These are phyloP conservation scores for Petrosia ficiformis DNA, from an alignment of 37 sponge, comb jelly and placozoan species.

Conservation along the genomic window DNA sequence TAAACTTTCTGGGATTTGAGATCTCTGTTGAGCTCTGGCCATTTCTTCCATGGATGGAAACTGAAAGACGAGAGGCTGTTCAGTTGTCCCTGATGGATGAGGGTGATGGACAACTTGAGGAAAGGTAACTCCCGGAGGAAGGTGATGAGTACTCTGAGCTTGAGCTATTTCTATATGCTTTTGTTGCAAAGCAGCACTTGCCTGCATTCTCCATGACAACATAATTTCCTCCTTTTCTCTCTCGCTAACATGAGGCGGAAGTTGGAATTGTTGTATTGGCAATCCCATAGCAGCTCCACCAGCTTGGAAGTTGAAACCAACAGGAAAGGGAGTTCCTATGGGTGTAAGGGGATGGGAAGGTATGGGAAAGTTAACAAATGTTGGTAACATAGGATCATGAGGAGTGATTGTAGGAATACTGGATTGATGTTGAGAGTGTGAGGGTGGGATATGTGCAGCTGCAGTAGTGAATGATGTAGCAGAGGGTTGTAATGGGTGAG, in stretches of 20 bases:
- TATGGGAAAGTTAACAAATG: too few relatives aligned
- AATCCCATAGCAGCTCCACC: too few relatives aligned
- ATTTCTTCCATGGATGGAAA: conserved; percentile 36
- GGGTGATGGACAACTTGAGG: not conserved
- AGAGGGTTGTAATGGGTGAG: too few relatives aligned
- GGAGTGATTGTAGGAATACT: too few relatives aligned
- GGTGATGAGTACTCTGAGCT: not conserved
- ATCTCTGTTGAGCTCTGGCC: not conserved
- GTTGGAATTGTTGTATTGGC: not conserved
- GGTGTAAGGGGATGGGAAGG: too few relatives aligned
- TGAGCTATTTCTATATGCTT: not conserved
- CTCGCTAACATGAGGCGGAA: not conserved
- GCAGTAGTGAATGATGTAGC: too few relatives aligned
- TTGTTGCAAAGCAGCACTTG: not conserved
- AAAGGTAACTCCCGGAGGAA: not conserved
- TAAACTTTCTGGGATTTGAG: not conserved
- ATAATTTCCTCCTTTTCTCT: too few relatives aligned
- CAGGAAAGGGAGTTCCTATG: too few relatives aligned
- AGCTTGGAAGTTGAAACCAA: too few relatives aligned
- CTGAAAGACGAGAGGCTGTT: conserved; percentile 18
- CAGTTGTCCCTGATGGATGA: not conserved
- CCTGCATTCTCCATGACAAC: not conserved
- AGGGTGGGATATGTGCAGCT: too few relatives aligned
- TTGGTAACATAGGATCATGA: too few relatives aligned
- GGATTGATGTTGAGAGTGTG: too few relatives aligned